Base-by-base conservation (phyloP, 2,888 invertebrate genomes). In the Melanophora roralis region DNA sequence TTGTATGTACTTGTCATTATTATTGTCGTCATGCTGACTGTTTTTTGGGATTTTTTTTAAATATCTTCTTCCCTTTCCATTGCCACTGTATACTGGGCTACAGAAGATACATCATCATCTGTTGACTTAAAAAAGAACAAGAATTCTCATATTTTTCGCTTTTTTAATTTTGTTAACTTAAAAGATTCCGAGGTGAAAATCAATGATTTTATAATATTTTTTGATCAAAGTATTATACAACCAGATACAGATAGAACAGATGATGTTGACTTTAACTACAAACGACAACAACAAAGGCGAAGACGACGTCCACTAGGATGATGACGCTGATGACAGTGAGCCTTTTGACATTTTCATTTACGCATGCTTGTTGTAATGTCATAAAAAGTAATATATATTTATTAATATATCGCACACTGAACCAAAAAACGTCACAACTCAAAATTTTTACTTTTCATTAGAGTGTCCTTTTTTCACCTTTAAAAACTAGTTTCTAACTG, bases 11-110 rank as follows among this genome's bases (percentile, higher is more conserved):
- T n/a, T n/a, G n/a, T n/a, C n/a, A n/a, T n/a, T n/a, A n/a, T 23
- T 4, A 14, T 27, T 36, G 83, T 80, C 80, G 82, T 82, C 81
- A 80, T 81, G 79, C 75, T 82, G 81, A 78, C 83, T 83, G 77
- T 76, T 76, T 80, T 74, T 45, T 57, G 51, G n/a, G n/a, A n/a
- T n/a, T n/a, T 14, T 14, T 57, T 38, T 6, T 27, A 5, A 27
- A 27, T 27, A 27, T 43, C 23, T 34, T 32, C 19, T 49, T 49
- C 49, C 6, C 27, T 65, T 43, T 16, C 45, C 49, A 19, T 36
- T 23, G 19, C 36, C 45, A 12, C 23, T 69, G 12, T 38, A 23
- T 21, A 34, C 40, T 49, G 40, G n/a, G 34, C 36, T 27, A n/a
- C 57, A 21, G 62, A 53, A 55, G 19, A 59, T 62, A 62, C 60